Conservation (phyloP, 2,113 vertebrate species). For the Riparia riparia region DNA sequence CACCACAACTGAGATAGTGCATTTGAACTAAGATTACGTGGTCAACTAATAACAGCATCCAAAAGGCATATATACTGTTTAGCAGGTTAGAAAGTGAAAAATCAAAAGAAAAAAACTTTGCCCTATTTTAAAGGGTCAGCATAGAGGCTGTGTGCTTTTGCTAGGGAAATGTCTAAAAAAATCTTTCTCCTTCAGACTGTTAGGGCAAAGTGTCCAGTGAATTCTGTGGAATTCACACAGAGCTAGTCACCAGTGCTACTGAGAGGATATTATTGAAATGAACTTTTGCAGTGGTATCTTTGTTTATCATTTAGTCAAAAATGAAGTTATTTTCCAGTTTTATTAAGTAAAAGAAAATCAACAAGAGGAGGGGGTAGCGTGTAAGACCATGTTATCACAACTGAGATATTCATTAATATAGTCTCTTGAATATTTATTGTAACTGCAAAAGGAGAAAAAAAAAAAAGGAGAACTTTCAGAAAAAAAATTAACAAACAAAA, state of each 20-base stretch:
- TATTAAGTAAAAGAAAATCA: background rate
- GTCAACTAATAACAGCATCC: background rate
- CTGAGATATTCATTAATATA: constrained; percentile 77
- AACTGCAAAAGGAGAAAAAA: constrained; percentile 80
- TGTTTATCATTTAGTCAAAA: background rate
- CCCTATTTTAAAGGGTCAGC: background rate
- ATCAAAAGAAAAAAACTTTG: background rate
- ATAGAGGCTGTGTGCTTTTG: rapidly evolving
- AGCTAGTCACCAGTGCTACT: background rate
- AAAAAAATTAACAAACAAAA: constrained; percentile 61
- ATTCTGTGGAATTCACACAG: background rate
- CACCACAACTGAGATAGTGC: background rate
- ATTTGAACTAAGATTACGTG: background rate
- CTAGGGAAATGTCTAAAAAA: background rate
- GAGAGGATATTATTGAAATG: background rate
- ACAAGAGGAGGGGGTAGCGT: background rate
- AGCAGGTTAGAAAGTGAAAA: background rate
- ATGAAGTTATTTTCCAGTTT: background rate
- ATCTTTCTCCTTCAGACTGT: background rate
- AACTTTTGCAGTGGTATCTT: background rate
- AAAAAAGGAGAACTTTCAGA: constrained; percentile 68
- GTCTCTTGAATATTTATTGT: constrained; percentile 87
- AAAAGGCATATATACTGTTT: background rate
- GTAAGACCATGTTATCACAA: constrained; percentile 8
- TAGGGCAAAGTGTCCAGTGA: background rate